A percentile compares a stretch with the other conserved stretches of the same genome.
Conservation (phyloP, 2,113 vertebrate genomes). For the Xyrauchen texanus region DNA sequence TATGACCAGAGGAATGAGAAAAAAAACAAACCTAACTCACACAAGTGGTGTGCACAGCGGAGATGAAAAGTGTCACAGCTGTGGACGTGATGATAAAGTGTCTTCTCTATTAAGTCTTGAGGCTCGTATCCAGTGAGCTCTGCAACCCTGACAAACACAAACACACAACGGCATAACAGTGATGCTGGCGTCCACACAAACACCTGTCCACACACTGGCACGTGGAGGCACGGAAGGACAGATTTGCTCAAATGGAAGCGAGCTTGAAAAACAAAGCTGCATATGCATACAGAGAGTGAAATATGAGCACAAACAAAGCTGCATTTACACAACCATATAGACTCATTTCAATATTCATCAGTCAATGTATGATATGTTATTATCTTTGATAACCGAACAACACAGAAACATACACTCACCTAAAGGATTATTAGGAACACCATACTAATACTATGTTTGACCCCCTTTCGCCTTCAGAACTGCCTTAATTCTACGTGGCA, state of each 20-base stretch:
- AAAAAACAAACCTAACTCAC: conserved; percentile 80
- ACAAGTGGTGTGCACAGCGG: conserved; percentile 92
- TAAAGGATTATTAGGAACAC: too few species aligned
- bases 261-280: conserved; percentile 13
- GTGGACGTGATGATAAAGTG: conserved; percentile 96
- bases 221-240: background rate
- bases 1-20: conserved; percentile 48
- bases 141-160: conserved; percentile 81
- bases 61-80: conserved; percentile 97
- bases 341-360: too few species aligned
- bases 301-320: conserved; percentile 35
- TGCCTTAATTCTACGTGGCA: too few species aligned
- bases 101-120: conserved; percentile 98
- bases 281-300: conserved; percentile 2
- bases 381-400: too few species aligned
- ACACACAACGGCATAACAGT: conserved; percentile 21
- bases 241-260: too few species aligned
- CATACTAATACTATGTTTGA: too few species aligned
- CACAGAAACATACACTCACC: too few species aligned
- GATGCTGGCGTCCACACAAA: conserved; percentile 23
- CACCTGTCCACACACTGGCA: conserved; percentile 28
- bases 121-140: conserved; percentile 98
- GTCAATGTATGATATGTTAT: too few species aligned
- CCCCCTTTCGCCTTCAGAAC: too few species aligned
- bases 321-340: background rate